These are phyloP conservation scores for Hedya salicella DNA, from an alignment of 2,888 invertebrate genomes.

Conservation along the genomic window DNA sequence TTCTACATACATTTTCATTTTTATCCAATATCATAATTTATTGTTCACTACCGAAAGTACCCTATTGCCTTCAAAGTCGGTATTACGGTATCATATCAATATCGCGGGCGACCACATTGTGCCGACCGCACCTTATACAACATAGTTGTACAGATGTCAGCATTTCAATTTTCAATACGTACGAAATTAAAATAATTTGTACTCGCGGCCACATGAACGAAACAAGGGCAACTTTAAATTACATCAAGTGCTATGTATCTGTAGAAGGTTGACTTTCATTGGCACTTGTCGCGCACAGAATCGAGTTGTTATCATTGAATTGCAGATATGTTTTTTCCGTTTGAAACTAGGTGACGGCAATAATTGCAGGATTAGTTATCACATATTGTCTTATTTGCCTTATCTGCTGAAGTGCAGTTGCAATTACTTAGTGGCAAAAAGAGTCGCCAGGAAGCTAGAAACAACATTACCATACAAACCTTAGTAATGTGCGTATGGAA, in stretches of 20 bases:
- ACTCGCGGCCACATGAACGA: slow-evolving; percentile 56
- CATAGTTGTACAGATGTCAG: slow-evolving; percentile 48
- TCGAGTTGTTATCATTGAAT: slow-evolving; percentile 38
- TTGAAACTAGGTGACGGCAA: slow-evolving; percentile 27
- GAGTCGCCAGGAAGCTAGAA: no score
- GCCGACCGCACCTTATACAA: slow-evolving; percentile 50
- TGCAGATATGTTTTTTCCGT: slow-evolving; percentile 18
- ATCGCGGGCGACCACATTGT: slow-evolving; percentile 47
- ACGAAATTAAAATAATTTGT: slow-evolving; percentile 51
- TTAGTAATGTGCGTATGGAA: no score
- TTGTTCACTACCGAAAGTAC: no score
- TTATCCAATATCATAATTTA: no score
- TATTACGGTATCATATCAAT: slow-evolving; percentile 47
- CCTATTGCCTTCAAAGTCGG: slow-evolving; percentile 13
- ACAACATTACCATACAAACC: no score
- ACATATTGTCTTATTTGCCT: slow-evolving; percentile 17
- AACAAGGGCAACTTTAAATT: slow-evolving; percentile 55
- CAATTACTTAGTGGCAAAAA: slow-evolving; percentile 7
- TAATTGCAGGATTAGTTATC: slow-evolving; percentile 33
- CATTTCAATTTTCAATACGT: slow-evolving; percentile 44
- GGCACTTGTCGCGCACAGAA: slow-evolving; percentile 43
- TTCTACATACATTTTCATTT: no score
- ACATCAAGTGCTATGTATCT: slow-evolving; percentile 50
- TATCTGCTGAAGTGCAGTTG: slow-evolving; percentile 18
- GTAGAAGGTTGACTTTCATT: slow-evolving; percentile 63